Evolutionary conservation across 1,140 invertebrate species (phyloP).

Genomic region (Lasioglossum baleicum): DNA sequence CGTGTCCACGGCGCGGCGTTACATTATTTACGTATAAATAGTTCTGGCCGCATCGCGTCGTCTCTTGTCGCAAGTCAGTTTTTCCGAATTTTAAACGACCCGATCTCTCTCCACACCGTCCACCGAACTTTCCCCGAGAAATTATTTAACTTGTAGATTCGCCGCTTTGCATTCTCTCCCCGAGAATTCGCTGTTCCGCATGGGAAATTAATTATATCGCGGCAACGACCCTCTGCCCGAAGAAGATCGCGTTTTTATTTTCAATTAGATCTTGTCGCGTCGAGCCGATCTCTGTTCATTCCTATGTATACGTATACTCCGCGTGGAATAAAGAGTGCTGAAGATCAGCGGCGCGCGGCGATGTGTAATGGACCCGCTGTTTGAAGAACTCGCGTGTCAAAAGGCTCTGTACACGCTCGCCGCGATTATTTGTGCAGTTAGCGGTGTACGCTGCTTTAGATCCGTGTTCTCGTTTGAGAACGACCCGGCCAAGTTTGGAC

Average conservation of each 20-base stretch:
- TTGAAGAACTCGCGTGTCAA: not conserved
- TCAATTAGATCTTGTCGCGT: too few relatives aligned
- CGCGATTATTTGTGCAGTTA: conserved; percentile 24
- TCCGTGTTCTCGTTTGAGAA: conserved; percentile 14
- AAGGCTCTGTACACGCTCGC: not conserved
- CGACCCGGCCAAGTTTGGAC: conserved; percentile 24
- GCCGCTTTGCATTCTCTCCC: conserved; percentile 29
- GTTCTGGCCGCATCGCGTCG: not conserved
- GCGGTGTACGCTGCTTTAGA: conserved; percentile 16
- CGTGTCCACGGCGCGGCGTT: conserved; percentile 19
- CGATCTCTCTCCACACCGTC: not conserved
- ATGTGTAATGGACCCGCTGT: not conserved
- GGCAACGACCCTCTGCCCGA: too few relatives aligned
- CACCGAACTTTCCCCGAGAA: conserved; percentile 5
- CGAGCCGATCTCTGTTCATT: too few relatives aligned
- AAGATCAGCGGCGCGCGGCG: too few relatives aligned
- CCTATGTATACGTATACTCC: too few relatives aligned
- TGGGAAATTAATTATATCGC: not conserved
- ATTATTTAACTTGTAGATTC: conserved; percentile 43
- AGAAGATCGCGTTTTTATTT: too few relatives aligned
- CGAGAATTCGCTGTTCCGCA: not conserved
- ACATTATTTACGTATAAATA: conserved; percentile 52
- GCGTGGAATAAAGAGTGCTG: too few relatives aligned
- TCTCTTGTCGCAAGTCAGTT: not conserved
- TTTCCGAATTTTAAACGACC: conserved; percentile 33